Evolutionary conservation across 2,797 vertebrate genomes (phyloP), one percentile per base, ranked within the genome.

Genomic region (Fratercula arctica): DNA sequence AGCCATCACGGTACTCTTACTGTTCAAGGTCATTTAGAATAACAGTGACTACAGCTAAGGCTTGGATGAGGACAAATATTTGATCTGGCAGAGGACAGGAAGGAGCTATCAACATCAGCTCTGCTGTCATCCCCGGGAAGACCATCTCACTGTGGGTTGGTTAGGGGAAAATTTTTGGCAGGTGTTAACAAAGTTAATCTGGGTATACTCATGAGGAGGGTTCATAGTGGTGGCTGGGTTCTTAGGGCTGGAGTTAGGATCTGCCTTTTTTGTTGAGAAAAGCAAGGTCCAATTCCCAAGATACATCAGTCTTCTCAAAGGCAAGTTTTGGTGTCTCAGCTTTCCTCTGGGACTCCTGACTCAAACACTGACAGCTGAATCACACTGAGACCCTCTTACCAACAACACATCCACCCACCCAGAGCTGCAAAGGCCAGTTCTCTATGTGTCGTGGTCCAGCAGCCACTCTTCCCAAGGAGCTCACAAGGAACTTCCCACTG

Each of bases 121-220:
- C 33, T 51, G 33, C 29, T 60, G 33, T 29, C 29, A 64, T 33
- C 26, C 31, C 29, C 25, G 11, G 23, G 25, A 87, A 79, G 29
- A 54, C 9, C 10, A 50, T 15, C 23, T 69, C 2, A 3, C 29
- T 45, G 54, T 4, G 15, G 8, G 4, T 15, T 1, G 1, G 26
- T 45, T 25, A 31, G 20, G 20, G 9, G 3, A 29, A 37, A 9
- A n/a, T 48, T 85, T 90, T 45, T 77, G 54, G 11, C 41, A 56
- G 11, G 17, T 51, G 3, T 66, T 46, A 80, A 35, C 3, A 17
- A 54, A 80, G 18, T 39, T 75, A 37, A 61, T 39, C 25, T 37
- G 43, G 9, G 11, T 41, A 16, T 43, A 26, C 5, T 63, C 17
- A 20, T 39, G 31, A 66, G n/a, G 6, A 43, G 9, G 16, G 2